Conservation (phyloP, 2,113 vertebrate genomes). For the Dasyprocta punctata region DNA sequence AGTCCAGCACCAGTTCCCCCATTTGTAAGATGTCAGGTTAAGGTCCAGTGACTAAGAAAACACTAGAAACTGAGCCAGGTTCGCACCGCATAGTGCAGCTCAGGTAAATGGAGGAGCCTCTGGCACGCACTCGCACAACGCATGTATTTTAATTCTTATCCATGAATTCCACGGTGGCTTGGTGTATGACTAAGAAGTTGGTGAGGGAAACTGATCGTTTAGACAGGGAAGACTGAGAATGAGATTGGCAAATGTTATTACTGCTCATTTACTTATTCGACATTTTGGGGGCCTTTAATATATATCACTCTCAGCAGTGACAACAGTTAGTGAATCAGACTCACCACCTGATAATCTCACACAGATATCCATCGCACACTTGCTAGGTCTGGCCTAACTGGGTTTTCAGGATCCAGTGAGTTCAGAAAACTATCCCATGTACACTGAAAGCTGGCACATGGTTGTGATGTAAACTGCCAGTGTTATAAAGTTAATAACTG, state of each 20-base stretch:
- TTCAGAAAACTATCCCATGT: neutral
- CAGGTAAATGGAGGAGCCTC: neutral
- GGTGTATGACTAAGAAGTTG: conserved; percentile 4
- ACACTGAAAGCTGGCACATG: neutral
- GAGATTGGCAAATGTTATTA: conserved; percentile 61
- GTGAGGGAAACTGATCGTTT: conserved; percentile 44
- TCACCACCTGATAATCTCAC: neutral
- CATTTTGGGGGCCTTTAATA: neutral
- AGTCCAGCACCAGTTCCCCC: neutral
- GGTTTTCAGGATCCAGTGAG: neutral
- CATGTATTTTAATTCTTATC: conserved; percentile 7
- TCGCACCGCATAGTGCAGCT: neutral
- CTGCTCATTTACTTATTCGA: conserved; percentile 52
- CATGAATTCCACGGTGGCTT: neutral
- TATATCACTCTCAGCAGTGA: neutral
- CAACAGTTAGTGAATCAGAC: conserved; percentile 17
- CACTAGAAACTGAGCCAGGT: neutral
- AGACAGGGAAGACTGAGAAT: conserved; percentile 49
- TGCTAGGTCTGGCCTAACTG: neutral
- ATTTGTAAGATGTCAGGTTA: neutral
- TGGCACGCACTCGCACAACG: neutral
- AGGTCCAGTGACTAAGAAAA: conserved; percentile 35
- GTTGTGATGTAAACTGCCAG: neutral
- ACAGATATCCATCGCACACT: neutral
- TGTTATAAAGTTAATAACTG: neutral